A percentile compares a stretch with the other conserved stretches of the same genome.
phyloP scores from a whole-genome alignment of 2,888 invertebrate species.

The Diloba caeruleocephala region DNA sequence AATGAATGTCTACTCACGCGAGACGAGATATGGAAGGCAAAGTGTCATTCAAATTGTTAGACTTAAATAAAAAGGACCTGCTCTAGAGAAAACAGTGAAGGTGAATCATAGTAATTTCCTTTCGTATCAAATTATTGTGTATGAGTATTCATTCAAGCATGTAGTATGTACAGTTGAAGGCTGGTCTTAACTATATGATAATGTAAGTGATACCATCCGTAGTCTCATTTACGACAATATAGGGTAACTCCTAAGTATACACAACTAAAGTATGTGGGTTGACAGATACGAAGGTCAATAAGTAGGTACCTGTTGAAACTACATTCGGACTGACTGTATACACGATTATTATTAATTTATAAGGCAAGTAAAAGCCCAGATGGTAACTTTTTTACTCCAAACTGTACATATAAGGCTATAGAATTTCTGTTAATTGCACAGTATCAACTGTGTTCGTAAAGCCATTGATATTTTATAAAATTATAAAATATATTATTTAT shows the following conservation, averaged over 20 bases:
- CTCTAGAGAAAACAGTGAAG: conserved; percentile 18
- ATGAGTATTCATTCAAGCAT: conserved; percentile 5
- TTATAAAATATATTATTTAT: too few species aligned
- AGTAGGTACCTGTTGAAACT: neutral
- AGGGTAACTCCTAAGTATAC: conserved; percentile 17
- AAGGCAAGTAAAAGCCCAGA: too few species aligned
- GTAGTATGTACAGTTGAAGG: conserved; percentile 7
- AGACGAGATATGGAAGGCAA: conserved; percentile 3
- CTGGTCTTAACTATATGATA: conserved; percentile 15
- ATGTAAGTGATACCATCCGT: conserved; percentile 34
- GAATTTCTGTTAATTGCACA: too few species aligned
- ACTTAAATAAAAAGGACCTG: conserved; percentile 14
- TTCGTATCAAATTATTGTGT: conserved; percentile 8
- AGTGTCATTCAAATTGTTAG: conserved; percentile 14
- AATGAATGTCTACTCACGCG: conserved; percentile 25
- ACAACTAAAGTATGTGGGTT: conserved; percentile 6
- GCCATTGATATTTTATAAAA: too few species aligned
- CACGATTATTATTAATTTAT: too few species aligned
- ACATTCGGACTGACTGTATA: too few species aligned
- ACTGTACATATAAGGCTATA: too few species aligned
- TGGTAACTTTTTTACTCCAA: too few species aligned
- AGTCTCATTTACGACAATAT: conserved; percentile 7
- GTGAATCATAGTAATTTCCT: conserved; percentile 18
- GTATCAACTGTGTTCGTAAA: too few species aligned
- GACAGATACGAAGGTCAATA: conserved; percentile 5